Base-by-base conservation (phyloP, 1,140 invertebrate genomes). In the Bilobella aurantiaca region DNA sequence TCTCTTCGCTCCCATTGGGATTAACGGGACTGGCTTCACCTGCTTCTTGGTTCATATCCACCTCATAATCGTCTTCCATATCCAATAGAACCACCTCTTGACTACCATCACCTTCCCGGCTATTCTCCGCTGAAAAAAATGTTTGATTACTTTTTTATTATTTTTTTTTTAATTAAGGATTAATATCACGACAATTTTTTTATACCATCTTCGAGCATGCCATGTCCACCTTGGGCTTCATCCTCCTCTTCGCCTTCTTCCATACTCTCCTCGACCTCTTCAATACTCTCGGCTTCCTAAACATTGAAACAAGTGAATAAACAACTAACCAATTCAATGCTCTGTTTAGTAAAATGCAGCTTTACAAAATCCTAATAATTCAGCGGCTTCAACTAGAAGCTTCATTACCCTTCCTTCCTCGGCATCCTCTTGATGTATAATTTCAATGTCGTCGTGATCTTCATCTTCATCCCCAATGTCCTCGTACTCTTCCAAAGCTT, bases 401-500 rank as follows among this genome's bases (percentile, higher is more conserved):
- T n/a, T n/a, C n/a, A n/a, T n/a, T 82, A 83, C 21, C 79, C 82
- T 58, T 79, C 78, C 71, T 81, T 80, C 67, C 80, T 81, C 60
- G 82, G 77, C 79, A 66, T 75, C 73, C 67, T 74, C 74, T 69
- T 67, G 73, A 67, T 73, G 64, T 63, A 62, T 64, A 53, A 61
- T 74, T 58, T 73, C 74, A 53, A 68, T 73, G 28, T 67, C 73
- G 23, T 68, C 72, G 67, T 75, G 75, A 59, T 76, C 78, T 69
- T 77, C 79, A 46, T 77, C 64, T 60, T 73, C 61, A 47, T 68
- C 62, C 61, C 37, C 60, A 12, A 69, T 69, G 23, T 73, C 73
- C 18, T 58, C 58, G 29, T 70, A 69, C 3, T 60, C 68, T 21
- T 64, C 69, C 64, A 74, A 69, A 70, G 76, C 77, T 28, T 75